Evolutionary conservation across 2,888 invertebrate genomes (phyloP).

Genomic region (Philonicus albiceps): DNA sequence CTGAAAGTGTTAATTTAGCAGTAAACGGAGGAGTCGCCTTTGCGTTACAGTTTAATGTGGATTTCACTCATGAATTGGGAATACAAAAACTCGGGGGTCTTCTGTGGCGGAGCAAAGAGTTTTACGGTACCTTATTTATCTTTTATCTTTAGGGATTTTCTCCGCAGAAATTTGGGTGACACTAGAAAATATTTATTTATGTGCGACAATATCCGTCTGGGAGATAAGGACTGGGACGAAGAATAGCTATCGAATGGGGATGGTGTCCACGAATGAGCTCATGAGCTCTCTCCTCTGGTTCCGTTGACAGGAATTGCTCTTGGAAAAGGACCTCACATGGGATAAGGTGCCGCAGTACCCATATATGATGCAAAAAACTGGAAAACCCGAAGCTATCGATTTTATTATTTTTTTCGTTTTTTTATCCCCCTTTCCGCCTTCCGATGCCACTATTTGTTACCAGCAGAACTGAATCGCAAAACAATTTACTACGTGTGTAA

Average conservation of each 20-base stretch:
- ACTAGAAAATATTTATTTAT: conserved; percentile 43
- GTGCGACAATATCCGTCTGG: conserved; percentile 29
- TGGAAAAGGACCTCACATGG: conserved; percentile 31
- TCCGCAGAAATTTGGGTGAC: conserved; percentile 42
- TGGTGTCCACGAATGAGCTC: neutral
- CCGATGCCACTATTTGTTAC: conserved; percentile 41
- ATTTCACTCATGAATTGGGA: conserved; percentile 18
- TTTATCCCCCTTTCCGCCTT: neutral
- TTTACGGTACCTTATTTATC: neutral
- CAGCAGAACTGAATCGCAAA: conserved; percentile 44
- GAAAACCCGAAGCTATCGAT: conserved; percentile 40
- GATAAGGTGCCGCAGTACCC: conserved; percentile 30
- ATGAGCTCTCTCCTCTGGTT: neutral
- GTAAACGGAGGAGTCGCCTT: neutral
- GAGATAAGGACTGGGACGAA: neutral
- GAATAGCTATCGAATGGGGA: neutral
- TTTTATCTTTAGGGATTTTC: conserved; percentile 17
- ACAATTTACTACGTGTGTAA: conserved; percentile 45
- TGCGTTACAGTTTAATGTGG: neutral
- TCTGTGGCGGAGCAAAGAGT: neutral
- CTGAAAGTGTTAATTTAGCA: neutral
- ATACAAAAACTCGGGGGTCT: conserved; percentile 39
- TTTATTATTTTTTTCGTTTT: conserved; percentile 12
- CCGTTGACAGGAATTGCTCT: conserved; percentile 20
- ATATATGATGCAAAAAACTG: conserved; percentile 34